Evolutionary conservation across 2,888 invertebrate species (phyloP).

Genomic region (Acanthosepion lycidas): DNA sequence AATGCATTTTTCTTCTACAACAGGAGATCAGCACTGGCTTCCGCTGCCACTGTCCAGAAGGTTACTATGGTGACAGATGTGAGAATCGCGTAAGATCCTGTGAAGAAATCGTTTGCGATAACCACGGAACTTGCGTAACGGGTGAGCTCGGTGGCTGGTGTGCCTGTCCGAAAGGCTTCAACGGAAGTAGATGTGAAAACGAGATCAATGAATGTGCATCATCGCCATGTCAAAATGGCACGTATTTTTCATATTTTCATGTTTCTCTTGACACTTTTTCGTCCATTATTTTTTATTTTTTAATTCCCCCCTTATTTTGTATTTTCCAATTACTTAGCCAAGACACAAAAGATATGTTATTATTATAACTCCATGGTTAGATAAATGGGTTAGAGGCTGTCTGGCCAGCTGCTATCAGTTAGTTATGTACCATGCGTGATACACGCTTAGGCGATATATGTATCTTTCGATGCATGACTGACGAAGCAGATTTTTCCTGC

Average conservation of each 20-base stretch:
- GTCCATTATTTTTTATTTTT: no score
- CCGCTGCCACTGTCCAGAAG: slow-evolving; percentile 56
- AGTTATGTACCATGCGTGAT: no score
- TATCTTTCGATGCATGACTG: no score
- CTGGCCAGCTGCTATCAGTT: no score
- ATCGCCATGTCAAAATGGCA: slow-evolving; percentile 62
- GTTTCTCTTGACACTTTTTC: no score
- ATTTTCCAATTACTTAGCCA: no score
- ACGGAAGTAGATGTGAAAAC: slow-evolving; percentile 58
- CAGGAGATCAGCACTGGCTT: slow-evolving; percentile 53
- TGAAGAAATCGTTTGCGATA: slow-evolving; percentile 56
- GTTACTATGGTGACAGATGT: slow-evolving; percentile 59
- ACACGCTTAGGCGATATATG: no score
- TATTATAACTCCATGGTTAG: no score
- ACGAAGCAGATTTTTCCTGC: no score
- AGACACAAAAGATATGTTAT: no score
- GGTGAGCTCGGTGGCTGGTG: slow-evolving; percentile 56
- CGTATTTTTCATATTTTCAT: slow-evolving; percentile 12
- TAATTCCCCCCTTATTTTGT: no score
- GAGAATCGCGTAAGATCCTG: slow-evolving; percentile 57
- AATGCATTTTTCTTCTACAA: not conserved
- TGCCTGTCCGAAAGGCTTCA: slow-evolving; percentile 56
- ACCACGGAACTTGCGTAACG: slow-evolving; percentile 58
- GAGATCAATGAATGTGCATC: slow-evolving; percentile 59
- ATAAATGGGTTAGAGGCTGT: no score